A percentile compares a stretch with the other conserved stretches of the same genome.
Evolutionary conservation across 2,797 vertebrate genomes (phyloP).

Genomic region (Gymnopithys bicolor): DNA sequence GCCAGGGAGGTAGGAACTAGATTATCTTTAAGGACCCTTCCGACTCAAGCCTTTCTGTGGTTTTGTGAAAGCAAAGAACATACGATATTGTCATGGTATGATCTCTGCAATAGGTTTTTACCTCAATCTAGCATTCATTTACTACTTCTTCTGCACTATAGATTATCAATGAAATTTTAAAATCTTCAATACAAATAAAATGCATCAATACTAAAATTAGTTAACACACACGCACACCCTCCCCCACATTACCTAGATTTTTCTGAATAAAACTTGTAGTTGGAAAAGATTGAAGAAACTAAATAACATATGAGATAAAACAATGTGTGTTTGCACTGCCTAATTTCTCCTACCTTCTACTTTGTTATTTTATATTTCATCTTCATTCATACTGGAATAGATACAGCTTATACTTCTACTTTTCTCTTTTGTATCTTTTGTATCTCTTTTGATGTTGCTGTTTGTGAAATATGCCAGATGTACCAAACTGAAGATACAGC

Average conservation of each 20-base stretch:
- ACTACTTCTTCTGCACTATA: neutral
- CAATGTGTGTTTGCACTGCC: neutral
- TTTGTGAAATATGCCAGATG: neutral
- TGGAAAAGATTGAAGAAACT: neutral
- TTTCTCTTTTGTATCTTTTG: neutral
- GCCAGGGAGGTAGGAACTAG: rapidly evolving
- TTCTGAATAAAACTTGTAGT: neutral
- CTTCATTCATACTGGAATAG: neutral
- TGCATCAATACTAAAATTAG: neutral
- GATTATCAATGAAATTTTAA: neutral
- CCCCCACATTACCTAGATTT: neutral
- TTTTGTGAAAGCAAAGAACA: neutral
- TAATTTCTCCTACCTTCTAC: neutral
- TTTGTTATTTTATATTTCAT: neutral
- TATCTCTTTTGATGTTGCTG: neutral
- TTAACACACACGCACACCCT: too few relatives aligned
- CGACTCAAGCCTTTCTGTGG: neutral
- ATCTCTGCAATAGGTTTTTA: neutral
- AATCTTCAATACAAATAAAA: neutral
- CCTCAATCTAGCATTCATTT: neutral
- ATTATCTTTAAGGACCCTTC: neutral
- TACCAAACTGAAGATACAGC: neutral
- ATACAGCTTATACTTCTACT: neutral
- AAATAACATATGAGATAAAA: neutral
- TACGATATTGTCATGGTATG: neutral